Conservation (phyloP, 2,888 invertebrate species). For the Dascillus cervinus region DNA sequence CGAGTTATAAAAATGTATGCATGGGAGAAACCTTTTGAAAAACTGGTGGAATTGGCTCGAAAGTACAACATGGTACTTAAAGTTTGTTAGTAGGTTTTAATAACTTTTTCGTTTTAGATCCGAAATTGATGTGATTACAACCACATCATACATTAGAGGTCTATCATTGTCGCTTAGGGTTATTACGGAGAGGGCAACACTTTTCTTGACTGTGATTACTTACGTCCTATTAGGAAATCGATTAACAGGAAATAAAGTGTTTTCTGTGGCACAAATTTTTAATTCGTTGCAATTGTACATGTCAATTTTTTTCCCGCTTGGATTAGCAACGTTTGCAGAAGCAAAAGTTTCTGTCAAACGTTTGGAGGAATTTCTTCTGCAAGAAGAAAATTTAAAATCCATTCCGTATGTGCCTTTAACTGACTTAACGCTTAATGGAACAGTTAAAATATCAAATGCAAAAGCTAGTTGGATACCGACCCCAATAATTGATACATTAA, state of each 20-base stretch:
- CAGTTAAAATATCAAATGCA: conserved; percentile 18
- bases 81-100: background rate
- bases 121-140: conserved; percentile 61
- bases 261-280: conserved; percentile 70
- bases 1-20: conserved; percentile 74
- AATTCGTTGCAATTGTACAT: conserved; percentile 63
- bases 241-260: conserved; percentile 58
- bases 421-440: conserved; percentile 9
- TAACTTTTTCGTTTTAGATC: conserved; percentile 41
- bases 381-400: conserved; percentile 38
- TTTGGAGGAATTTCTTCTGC: conserved; percentile 42
- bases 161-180: conserved; percentile 59
- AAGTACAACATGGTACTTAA: conserved; percentile 39
- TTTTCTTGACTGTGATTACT: conserved; percentile 72
- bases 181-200: conserved; percentile 77
- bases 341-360: conserved; percentile 55
- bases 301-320: conserved; percentile 58
- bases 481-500: conserved; percentile 41
- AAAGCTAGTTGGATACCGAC: conserved; percentile 32
- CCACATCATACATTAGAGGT: conserved; percentile 59
- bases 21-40: conserved; percentile 66
- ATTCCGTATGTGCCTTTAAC: background rate
- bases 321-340: conserved; percentile 54
- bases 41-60: conserved; percentile 52
- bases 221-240: conserved; percentile 60